Percentiles rank a stretch among this genome's conserved stretches.
These are phyloP conservation scores for Caenorhabditis sp. DNA, from an alignment of 2,888 invertebrate species.

Conservation along the genomic window DNA sequence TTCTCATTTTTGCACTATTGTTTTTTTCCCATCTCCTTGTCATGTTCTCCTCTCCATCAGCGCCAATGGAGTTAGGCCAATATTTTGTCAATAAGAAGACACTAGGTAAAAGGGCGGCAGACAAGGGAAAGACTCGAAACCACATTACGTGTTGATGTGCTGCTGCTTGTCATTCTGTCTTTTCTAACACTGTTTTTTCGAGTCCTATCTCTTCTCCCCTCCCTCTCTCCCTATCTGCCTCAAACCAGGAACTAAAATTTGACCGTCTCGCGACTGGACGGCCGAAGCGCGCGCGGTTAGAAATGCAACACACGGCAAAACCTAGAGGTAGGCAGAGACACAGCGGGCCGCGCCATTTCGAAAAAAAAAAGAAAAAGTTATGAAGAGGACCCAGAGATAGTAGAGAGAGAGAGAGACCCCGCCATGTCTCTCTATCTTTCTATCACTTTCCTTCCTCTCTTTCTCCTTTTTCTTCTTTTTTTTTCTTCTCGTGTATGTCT, in stretches of 20 bases:
- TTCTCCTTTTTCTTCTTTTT: slow-evolving; percentile 21
- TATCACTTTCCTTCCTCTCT: neutral
- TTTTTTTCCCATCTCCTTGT: slow-evolving; percentile 2
- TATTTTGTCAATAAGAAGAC: slow-evolving; percentile 27
- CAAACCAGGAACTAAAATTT: slow-evolving; percentile 51
- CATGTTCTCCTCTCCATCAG: neutral
- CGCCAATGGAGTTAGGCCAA: neutral
- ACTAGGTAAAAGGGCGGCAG: neutral
- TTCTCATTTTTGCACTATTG: slow-evolving; percentile 14
- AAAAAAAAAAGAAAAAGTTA: slow-evolving; percentile 15
- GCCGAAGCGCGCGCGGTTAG: slow-evolving; percentile 27
- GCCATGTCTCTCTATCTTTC: slow-evolving; percentile 45
- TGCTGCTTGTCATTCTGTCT: neutral
- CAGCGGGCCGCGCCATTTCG: slow-evolving; percentile 30
- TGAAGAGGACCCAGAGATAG: slow-evolving; percentile 7
- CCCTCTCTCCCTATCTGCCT: neutral
- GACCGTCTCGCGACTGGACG: slow-evolving; percentile 31
- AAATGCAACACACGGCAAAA: slow-evolving; percentile 45
- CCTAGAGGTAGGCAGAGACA: slow-evolving; percentile 47
- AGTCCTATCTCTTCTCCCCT: slow-evolving; percentile 24
- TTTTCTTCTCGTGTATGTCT: neutral
- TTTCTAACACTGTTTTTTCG: slow-evolving; percentile 10
- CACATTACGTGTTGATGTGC: slow-evolving; percentile 36
- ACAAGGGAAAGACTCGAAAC: slow-evolving; percentile 31
- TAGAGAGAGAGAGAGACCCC: slow-evolving; percentile 3